Evolutionary conservation across 2,888 invertebrate species (phyloP).

Genomic region (Eulithis testata): DNA sequence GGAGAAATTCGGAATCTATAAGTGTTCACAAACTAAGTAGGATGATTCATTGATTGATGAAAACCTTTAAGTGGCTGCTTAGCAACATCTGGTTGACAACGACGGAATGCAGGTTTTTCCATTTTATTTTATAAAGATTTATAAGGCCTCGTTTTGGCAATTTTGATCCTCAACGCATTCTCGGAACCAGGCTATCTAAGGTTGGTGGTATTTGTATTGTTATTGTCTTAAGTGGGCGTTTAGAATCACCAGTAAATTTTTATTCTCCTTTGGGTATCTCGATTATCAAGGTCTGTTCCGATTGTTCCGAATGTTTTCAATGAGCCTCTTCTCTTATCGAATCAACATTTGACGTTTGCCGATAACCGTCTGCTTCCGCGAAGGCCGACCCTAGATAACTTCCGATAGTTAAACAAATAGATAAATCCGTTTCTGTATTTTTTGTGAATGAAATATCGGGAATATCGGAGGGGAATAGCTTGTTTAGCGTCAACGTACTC

Average conservation of each 20-base stretch:
- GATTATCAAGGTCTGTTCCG: neutral
- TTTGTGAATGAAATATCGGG: slow-evolving; percentile 48
- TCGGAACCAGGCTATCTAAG: slow-evolving; percentile 26
- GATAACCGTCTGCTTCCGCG: slow-evolving; percentile 64
- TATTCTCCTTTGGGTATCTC: too few relatives aligned
- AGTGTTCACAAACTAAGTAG: too few relatives aligned
- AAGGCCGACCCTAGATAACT: slow-evolving; percentile 61
- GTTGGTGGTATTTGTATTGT: slow-evolving; percentile 24
- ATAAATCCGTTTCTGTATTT: slow-evolving; percentile 41
- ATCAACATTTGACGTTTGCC: slow-evolving; percentile 27
- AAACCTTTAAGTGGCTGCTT: too few relatives aligned
- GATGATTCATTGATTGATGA: too few relatives aligned
- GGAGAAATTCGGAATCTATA: too few relatives aligned
- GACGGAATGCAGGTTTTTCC: neutral
- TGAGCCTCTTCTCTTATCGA: slow-evolving; percentile 29
- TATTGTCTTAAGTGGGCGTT: slow-evolving; percentile 28
- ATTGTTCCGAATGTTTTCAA: slow-evolving; percentile 12
- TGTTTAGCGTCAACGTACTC: slow-evolving; percentile 10
- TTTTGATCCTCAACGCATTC: slow-evolving; percentile 23
- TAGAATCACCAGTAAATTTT: slow-evolving; percentile 5
- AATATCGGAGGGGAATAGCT: slow-evolving; percentile 2
- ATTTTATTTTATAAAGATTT: slow-evolving; percentile 29
- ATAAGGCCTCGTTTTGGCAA: slow-evolving; percentile 19
- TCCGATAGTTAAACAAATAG: slow-evolving; percentile 55
- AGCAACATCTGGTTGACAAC: too few relatives aligned